phyloP scores from a whole-genome alignment of 1,140 invertebrate species.

The Rhyzopertha dominica region DNA sequence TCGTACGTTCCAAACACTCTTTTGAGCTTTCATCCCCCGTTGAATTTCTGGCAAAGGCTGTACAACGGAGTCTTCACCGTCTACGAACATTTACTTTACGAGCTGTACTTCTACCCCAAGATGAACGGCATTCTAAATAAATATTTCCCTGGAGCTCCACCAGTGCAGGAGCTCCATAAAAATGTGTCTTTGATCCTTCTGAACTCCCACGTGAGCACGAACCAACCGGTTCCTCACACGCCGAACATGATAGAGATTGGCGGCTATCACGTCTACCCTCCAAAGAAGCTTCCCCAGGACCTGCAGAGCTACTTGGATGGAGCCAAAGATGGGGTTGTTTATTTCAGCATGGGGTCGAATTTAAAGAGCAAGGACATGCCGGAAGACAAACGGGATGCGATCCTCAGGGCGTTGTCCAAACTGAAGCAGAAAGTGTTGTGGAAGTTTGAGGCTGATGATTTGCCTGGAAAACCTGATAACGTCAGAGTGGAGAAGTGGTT shows the following conservation, averaged over 20 bases:
- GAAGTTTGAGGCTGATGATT: conserved; percentile 60
- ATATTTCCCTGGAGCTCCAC: conserved; percentile 46
- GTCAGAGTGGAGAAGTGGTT: conserved; percentile 61
- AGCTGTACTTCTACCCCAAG: conserved; percentile 29
- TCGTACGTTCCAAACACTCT: conserved; percentile 43
- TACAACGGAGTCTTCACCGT: conserved; percentile 31
- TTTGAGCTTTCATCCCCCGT: conserved; percentile 20
- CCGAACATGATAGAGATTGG: conserved; percentile 54
- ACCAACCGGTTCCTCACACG: conserved; percentile 49
- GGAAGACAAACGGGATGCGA: conserved; percentile 24
- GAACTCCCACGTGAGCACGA: conserved; percentile 54
- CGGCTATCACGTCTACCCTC: conserved; percentile 47
- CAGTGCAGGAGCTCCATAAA: conserved; percentile 47
- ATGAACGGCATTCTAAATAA: conserved; percentile 43
- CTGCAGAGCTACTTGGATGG: conserved; percentile 48
- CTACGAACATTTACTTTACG: conserved; percentile 10
- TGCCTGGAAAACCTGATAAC: conserved; percentile 54
- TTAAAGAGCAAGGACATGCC: conserved; percentile 49
- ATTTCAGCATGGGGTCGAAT: conserved; percentile 55
- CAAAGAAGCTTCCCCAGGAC: conserved; percentile 44
- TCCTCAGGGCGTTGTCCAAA: conserved; percentile 38
- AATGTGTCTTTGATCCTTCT: conserved; percentile 51
- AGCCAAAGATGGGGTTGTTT: conserved; percentile 50
- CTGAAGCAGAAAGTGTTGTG: conserved; percentile 50
- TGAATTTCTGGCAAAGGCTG: conserved; percentile 40